A percentile compares a stretch with the other conserved stretches of the same genome.
These are phyloP conservation scores for Drosophila sordidapex DNA, from an alignment of 2,888 invertebrate genomes.

Conservation along the genomic window DNA sequence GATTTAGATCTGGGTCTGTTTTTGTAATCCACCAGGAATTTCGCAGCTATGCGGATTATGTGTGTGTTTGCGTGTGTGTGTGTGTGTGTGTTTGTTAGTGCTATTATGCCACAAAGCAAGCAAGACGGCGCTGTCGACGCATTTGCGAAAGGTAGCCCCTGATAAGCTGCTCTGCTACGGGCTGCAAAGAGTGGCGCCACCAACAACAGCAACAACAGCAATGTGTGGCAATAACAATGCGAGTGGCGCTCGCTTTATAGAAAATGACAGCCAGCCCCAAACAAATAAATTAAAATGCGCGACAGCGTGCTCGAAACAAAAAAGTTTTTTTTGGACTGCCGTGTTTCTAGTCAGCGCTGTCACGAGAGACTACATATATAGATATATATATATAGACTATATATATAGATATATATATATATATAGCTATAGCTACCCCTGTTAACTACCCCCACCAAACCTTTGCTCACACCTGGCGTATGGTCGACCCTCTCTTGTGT, in stretches of 20 bases:
- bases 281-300: slow-evolving; percentile 83
- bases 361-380: slow-evolving; percentile 11
- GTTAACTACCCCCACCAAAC: background rate
- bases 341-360: slow-evolving; percentile 27
- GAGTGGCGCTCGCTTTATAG: slow-evolving; percentile 51
- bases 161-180: slow-evolving; percentile 66
- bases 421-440: background rate
- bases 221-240: slow-evolving; percentile 62
- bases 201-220: slow-evolving; percentile 26
- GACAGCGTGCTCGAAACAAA: slow-evolving; percentile 69
- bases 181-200: slow-evolving; percentile 37
- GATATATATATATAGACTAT: background rate
- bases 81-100: slow-evolving; percentile 33
- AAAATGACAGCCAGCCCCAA: slow-evolving; percentile 78
- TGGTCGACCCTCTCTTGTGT: slow-evolving; percentile 12
- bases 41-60: slow-evolving; percentile 73
- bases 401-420: background rate
- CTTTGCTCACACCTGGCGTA: slow-evolving; percentile 15
- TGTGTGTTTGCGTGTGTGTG: slow-evolving; percentile 20
- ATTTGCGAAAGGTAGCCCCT: slow-evolving; percentile 68
- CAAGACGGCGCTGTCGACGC: slow-evolving; percentile 75
- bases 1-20: slow-evolving; percentile 58
- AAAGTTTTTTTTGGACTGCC: slow-evolving; percentile 45
- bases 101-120: slow-evolving; percentile 67
- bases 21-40: slow-evolving; percentile 77